phyloP scores from a whole-genome alignment of 2,113 vertebrate genomes.

The Bothrops jararaca region DNA sequence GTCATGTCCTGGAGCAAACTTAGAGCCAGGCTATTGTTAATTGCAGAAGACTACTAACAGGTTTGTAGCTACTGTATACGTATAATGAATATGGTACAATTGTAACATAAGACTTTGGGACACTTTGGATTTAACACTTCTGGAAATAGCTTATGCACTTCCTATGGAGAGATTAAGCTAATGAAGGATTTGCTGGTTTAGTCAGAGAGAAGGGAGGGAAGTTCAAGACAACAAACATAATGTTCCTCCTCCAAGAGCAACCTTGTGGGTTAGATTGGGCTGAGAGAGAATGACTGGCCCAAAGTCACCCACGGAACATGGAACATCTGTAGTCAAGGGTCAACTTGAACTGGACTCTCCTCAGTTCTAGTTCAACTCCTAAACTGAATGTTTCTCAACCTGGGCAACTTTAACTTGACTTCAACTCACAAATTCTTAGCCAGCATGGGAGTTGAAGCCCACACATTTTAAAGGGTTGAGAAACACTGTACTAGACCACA shows the following conservation, averaged over 20 bases:
- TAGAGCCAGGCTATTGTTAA: constrained; percentile 63
- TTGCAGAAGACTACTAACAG: not conserved
- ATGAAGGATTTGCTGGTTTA: not conserved
- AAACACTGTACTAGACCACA: not conserved
- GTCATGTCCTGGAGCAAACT: constrained; percentile 68
- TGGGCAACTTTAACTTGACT: not conserved
- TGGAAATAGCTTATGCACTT: not conserved
- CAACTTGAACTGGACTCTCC: not conserved
- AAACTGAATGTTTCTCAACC: not conserved
- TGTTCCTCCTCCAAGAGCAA: not conserved
- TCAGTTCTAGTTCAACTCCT: not conserved
- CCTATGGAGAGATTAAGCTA: not conserved
- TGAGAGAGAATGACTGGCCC: not conserved
- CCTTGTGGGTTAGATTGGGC: not conserved
- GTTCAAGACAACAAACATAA: not conserved
- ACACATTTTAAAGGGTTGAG: not conserved
- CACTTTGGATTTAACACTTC: not conserved
- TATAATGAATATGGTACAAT: not conserved
- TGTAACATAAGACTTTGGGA: not conserved
- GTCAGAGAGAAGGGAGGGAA: not conserved
- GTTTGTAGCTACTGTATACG: constrained; percentile 22
- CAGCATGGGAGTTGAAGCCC: not conserved
- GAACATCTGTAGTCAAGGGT: not conserved
- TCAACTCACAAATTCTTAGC: not conserved
- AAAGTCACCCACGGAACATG: not conserved